Conservation (phyloP, 2,113 vertebrate genomes). For the Spea bombifrons region DNA sequence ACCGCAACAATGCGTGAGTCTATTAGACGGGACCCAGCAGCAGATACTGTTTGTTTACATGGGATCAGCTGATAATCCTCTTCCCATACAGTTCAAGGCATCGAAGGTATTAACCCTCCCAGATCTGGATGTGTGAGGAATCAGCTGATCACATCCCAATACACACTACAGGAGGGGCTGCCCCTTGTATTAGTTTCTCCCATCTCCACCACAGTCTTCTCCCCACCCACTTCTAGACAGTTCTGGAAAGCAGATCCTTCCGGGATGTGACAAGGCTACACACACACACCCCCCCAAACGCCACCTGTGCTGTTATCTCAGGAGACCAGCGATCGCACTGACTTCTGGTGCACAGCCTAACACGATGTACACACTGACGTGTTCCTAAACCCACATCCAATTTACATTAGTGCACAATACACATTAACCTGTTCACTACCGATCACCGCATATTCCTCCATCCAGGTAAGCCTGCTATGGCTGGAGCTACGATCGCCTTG, state of each 20-base stretch:
- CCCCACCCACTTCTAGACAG: conserved; percentile 70
- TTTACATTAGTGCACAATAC: no score
- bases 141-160: not conserved
- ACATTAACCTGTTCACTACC: no score
- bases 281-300: not conserved
- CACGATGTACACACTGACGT: no score
- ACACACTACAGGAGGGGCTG: conserved; percentile 14
- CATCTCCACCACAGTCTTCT: conserved; percentile 50
- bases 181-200: conserved; percentile 40
- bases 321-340: no score
- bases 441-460: no score
- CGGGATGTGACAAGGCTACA: conserved; percentile 58
- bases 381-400: no score
- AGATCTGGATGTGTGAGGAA: not conserved
- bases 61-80: conserved; percentile 12
- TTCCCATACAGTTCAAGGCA: not conserved
- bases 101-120: conserved; percentile 10
- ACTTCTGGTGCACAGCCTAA: no score
- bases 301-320: not conserved
- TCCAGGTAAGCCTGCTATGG: no score
- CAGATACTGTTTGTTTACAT: conserved; percentile 18
- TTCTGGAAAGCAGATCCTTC: conserved; percentile 75
- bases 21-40: no score
- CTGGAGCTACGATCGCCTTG: no score
- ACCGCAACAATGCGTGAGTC: no score